Evolutionary conservation across 2,797 vertebrate species (phyloP), one percentile per base, ranked within the genome.

Genomic region (Otolemur crassicaudatus): DNA sequence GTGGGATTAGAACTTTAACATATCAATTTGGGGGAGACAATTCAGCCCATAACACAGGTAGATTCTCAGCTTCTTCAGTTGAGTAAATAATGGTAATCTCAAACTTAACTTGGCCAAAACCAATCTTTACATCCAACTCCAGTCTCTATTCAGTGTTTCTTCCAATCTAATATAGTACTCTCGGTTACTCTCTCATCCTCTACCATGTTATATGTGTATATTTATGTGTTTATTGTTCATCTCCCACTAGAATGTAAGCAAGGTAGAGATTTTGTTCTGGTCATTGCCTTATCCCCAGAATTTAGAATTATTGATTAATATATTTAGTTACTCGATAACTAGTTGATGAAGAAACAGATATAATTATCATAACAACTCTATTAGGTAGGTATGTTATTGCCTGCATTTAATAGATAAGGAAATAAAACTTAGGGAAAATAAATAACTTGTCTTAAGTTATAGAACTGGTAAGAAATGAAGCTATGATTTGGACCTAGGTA

Each of bases 321-420:
- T 1, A 2, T 7, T 13, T 31, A 75, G 19, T 49, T 46, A 49
- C 34, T 84, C 43, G 61, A 46, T 58, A 93, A 63, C 17, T 96
- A 91, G 11, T 25, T 91, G 22, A 22, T 85, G 23, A 95, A 76
- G 91, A 23, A 85, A 79, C 70, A 91, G 80, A 93, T 80, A 58
- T 43, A 84, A 94, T 75, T 49, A 63, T 77, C 49, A 77, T 19
- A 53, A 72, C 23, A 80, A 81, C 34, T 40, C 2, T 76, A 49
- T 58, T 82, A 61, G 16, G n/a, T 25, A 75, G 40, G 20, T 81
- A 67, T 34, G 3, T 56, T 94, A 60, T 43, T 65, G 16, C 90
- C 46, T 81, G 69, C n/a, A 72, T 82, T 89, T 86, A 81, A 91
- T 25, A 76, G 20, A 37, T 82, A 11, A 93, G 27, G 46, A 92